Conservation (phyloP, 2,888 invertebrate genomes). For the Melipona beecheii region DNA sequence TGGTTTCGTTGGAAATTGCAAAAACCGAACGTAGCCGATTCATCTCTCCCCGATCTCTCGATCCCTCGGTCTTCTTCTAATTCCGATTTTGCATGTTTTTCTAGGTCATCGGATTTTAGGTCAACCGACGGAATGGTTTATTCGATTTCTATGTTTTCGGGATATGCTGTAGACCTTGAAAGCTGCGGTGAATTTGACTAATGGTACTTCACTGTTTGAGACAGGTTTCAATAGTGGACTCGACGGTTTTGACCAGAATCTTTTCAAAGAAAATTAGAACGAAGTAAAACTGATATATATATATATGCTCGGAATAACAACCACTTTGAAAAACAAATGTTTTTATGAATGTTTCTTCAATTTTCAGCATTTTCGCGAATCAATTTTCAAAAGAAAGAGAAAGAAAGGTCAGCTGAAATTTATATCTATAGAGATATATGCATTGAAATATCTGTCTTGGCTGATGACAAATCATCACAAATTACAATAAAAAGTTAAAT, state of each 20-base stretch:
- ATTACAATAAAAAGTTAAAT: neutral
- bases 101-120: neutral
- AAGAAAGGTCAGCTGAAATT: neutral
- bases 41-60: neutral
- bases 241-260: neutral
- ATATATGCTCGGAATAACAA: neutral
- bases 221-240: too few species aligned
- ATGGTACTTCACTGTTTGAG: neutral
- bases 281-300: neutral
- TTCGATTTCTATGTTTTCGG: neutral
- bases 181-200: neutral
- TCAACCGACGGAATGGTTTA: neutral
- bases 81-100: neutral
- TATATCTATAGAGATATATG: too few species aligned
- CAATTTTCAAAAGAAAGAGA: neutral
- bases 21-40: neutral
- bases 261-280: neutral
- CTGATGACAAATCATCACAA: neutral
- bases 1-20: neutral
- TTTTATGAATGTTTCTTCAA: neutral
- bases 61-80: neutral
- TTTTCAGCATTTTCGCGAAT: neutral
- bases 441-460: too few species aligned
- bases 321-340: neutral
- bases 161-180: neutral